Evolutionary conservation across 1,140 invertebrate species (phyloP), one percentile per base, ranked within the genome.

Genomic region (Drosophila quadrilineata): DNA sequence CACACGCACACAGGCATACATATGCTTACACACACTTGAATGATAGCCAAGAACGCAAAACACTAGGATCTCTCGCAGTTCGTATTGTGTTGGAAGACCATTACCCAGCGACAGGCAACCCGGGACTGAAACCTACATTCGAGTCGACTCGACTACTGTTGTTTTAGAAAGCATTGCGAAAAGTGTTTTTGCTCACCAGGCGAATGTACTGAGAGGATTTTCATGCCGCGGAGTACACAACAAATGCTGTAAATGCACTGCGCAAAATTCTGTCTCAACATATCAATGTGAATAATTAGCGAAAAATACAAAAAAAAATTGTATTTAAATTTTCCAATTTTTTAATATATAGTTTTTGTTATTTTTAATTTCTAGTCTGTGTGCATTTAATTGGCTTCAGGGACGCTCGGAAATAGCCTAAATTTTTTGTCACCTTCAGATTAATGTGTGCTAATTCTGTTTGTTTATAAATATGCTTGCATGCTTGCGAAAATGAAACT

Each of bases 71-170:
- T n/a, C n/a, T n/a, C 45, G 41, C 46, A 36, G 46, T 58, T n/a
- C 38, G 38, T 65, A 50, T 52, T 57, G 21, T 50, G 57, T 28
- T 64, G 66, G 66, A 65, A 70, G 65, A 63, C 65, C 69, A 58
- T 68, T 58, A 64, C 69, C 69, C 65, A 72, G 69, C 65, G 66
- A 72, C 65, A 64, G 52, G 43, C 69, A 69, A 69, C 60, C 69
- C 69, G 69, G 69, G 69, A 72, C 69, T 72, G 38, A 71, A 72
- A 69, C 65, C 58, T 58, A 52, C 29, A 14, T 50, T 58, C 52
- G 31, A 29, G n/a, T n/a, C n/a, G n/a, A n/a, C n/a, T n/a, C n/a
- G n/a, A n/a, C n/a, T n/a, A n/a, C 31, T 58, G 59, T 41, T 53
- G 50, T 54, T 43, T 54, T 38, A 50, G n/a, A n/a, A n/a, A 53